phyloP scores from a whole-genome alignment of 2,797 vertebrate genomes.

The Fistularia tabacaria region DNA sequence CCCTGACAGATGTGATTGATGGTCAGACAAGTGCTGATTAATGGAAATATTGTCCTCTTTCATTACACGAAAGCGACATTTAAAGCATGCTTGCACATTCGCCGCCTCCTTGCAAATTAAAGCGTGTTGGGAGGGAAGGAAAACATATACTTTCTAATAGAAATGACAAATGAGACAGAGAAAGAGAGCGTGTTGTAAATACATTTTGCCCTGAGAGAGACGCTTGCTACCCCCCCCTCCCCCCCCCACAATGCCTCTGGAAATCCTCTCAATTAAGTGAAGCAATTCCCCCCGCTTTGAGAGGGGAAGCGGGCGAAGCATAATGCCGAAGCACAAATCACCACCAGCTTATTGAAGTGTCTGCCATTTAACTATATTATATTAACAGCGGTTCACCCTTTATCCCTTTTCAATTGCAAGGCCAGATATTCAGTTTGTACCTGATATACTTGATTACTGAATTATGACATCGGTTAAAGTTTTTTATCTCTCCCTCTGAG shows the following conservation, averaged over 20 bases:
- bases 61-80: conserved; percentile 52
- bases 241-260: conserved; percentile 45
- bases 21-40: conserved; percentile 50
- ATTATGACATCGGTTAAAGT: conserved; percentile 50
- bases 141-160: conserved; percentile 55
- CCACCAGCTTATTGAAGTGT: conserved; percentile 55
- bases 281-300: conserved; percentile 44
- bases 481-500: conserved; percentile 38
- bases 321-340: conserved; percentile 62
- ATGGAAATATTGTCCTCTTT: conserved; percentile 51
- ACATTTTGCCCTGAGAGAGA: conserved; percentile 48
- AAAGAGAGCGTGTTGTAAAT: conserved; percentile 58
- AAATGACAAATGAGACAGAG: conserved; percentile 60
- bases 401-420: conserved; percentile 56
- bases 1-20: conserved; percentile 27
- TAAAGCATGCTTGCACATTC: conserved; percentile 43
- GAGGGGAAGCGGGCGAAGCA: conserved; percentile 20
- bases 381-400: conserved; percentile 46
- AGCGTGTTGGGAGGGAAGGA: conserved; percentile 48
- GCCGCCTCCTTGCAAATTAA: conserved; percentile 53
- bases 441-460: conserved; percentile 55
- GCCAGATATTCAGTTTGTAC: conserved; percentile 38
- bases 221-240: conserved; percentile 14
- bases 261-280: conserved; percentile 66
- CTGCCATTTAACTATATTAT: conserved; percentile 60